Base-by-base conservation (phyloP, 2,113 vertebrate genomes). In the Ondatra zibethicus region DNA sequence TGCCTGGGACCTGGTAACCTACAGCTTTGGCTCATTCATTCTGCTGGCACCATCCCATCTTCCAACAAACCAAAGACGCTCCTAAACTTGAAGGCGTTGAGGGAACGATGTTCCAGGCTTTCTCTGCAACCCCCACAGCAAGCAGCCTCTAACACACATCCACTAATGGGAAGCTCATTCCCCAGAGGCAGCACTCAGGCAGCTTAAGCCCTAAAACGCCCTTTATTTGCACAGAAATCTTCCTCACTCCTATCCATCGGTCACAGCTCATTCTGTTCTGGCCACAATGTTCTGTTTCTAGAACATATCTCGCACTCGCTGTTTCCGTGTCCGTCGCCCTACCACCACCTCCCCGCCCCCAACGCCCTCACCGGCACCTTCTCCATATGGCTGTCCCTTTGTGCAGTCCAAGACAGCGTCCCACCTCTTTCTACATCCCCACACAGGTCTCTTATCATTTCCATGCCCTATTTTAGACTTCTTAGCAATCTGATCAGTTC, bases 211-310 rank as follows among this genome's bases (percentile, higher is more conserved):
- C 70, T 84, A 63, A 58, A 89, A 88, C 90, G 47, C 80, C 55
- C 5, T 87, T 92, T 80, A 45, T 45, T 50, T 75, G 78, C 63
- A 29, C 3, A 3, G 76, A 94, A 91, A 91, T 76, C 23, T 45
- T 42, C 36, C 31, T 93, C 36, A 1, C 5, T 31, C 52, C 70
- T 76, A 0, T 55, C 80, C 63, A 29, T 31, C 58, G 70, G 68
- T 61, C 86, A 68, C 10, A 52, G n/a, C 78, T 92, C 89, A 19
- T n/a, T 76, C 65, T 81, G 63, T 88, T 90, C 88, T 80, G 86
- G 89, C 70, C 87, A 58, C 52, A 50, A 7, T 42, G 80, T 96
- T 89, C 86, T 84, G 63, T 91, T 91, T 88, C 95, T 82, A 73
- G 94, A 95, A 94, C 36, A n/a, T 63, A 58, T 36, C 58, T 88